These are phyloP conservation scores for Gallinago nigripennis DNA, from an alignment of 2,797 vertebrate genomes.

Conservation along the genomic window DNA sequence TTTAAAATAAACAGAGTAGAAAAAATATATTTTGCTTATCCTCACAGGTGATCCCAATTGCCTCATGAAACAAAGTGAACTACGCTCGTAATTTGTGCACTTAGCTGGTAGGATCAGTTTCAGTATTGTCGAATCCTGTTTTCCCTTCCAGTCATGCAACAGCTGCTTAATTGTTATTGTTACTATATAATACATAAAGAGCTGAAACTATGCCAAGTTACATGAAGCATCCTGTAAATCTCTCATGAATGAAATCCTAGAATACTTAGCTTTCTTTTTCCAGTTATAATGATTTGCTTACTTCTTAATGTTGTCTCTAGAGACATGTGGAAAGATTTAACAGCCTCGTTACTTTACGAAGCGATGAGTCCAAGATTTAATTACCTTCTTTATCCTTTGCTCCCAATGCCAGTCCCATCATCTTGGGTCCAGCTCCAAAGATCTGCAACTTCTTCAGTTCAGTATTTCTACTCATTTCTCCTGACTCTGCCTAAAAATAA, in stretches of 20 bases:
- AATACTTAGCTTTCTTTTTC: background rate
- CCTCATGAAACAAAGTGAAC: background rate
- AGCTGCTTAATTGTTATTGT: conserved; percentile 19
- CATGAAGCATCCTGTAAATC: background rate
- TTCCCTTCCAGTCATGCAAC: background rate
- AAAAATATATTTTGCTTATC: background rate
- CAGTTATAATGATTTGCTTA: background rate
- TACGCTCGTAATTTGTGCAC: background rate
- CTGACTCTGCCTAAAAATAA: conserved; percentile 73
- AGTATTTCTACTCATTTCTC: conserved; percentile 87
- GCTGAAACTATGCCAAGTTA: conserved; percentile 6
- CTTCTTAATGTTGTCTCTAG: background rate
- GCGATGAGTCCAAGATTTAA: background rate
- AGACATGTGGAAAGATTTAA: background rate
- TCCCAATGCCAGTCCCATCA: conserved; percentile 89
- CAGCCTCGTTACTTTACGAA: background rate
- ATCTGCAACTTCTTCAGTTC: conserved; percentile 92
- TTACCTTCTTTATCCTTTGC: conserved; percentile 84
- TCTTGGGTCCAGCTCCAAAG: conserved; percentile 90
- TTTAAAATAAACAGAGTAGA: background rate
- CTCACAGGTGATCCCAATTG: background rate
- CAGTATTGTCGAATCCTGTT: background rate
- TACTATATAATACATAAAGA: background rate
- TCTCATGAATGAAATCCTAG: background rate
- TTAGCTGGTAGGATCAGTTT: background rate